phyloP scores from a whole-genome alignment of 2,797 vertebrate genomes.

The Sandelia bainsii region DNA sequence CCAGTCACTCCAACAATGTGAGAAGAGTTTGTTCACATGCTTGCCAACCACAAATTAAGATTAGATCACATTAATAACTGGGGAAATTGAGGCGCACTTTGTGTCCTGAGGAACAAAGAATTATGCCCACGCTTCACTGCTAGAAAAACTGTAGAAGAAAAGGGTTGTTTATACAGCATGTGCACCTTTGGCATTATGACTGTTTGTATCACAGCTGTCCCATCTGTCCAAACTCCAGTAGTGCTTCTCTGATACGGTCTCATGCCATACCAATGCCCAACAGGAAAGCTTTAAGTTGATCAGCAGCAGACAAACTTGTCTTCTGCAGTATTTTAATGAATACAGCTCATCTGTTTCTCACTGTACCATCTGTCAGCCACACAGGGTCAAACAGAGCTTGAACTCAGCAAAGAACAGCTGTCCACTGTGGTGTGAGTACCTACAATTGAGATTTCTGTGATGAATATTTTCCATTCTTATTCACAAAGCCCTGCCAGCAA shows the following conservation, averaged over 20 bases:
- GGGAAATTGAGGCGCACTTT: constrained; percentile 56
- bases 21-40: constrained; percentile 64
- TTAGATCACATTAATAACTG: constrained; percentile 78
- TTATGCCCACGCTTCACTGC: constrained; percentile 29
- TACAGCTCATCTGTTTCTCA: constrained; percentile 61
- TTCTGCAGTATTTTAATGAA: constrained; percentile 72
- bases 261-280: constrained; percentile 51
- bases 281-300: constrained; percentile 75
- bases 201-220: constrained; percentile 57
- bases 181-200: constrained; percentile 17
- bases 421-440: constrained; percentile 28
- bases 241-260: constrained; percentile 58
- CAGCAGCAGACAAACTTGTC: constrained; percentile 70
- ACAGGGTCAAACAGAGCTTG: constrained; percentile 60
- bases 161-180: constrained; percentile 54
- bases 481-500: constrained; percentile 51
- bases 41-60: constrained; percentile 78
- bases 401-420: constrained; percentile 54
- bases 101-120: constrained; percentile 46
- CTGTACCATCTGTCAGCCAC: constrained; percentile 76
- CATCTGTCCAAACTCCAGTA: constrained; percentile 70
- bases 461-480: constrained; percentile 61
- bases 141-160: constrained; percentile 33
- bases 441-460: constrained; percentile 35
- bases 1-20: constrained; percentile 73